Conservation (phyloP, 2,888 invertebrate species). For the Eristalis arbustorum region DNA sequence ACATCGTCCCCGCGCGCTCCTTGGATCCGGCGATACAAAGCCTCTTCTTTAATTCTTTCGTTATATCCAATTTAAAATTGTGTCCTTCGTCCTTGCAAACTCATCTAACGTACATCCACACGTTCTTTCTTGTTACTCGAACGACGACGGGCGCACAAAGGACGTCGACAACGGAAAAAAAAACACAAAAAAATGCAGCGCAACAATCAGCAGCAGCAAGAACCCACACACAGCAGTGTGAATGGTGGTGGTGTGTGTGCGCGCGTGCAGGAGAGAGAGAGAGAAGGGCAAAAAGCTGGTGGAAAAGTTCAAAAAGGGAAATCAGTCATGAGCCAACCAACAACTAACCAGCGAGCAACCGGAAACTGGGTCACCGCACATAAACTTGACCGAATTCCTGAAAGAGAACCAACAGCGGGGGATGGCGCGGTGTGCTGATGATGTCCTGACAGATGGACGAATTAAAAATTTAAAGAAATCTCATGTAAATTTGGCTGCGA, state of each 20-base stretch:
- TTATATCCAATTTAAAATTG: slow-evolving; percentile 27
- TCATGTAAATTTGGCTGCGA: neutral
- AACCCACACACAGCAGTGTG: neutral
- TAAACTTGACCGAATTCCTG: slow-evolving; percentile 71
- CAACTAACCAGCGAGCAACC: slow-evolving; percentile 23
- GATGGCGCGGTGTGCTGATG: neutral
- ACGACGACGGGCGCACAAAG: neutral
- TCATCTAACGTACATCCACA: slow-evolving; percentile 9
- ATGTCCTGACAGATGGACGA: slow-evolving; percentile 11
- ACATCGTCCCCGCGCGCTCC: neutral
- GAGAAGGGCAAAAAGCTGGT: slow-evolving; percentile 46
- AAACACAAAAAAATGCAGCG: slow-evolving; percentile 27
- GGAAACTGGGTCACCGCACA: slow-evolving; percentile 61
- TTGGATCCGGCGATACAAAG: neutral
- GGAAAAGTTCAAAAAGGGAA: slow-evolving; percentile 42
- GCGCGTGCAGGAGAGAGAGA: slow-evolving; percentile 1
- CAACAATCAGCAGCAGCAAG: slow-evolving; percentile 50
- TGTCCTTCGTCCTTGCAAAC: slow-evolving; percentile 35
- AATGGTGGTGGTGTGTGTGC: neutral
- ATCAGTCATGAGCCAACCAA: neutral
- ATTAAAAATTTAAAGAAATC: slow-evolving; percentile 4
- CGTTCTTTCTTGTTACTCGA: neutral
- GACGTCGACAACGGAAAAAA: neutral
- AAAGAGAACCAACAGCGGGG: neutral
- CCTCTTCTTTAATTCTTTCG: slow-evolving; percentile 6